phyloP scores from a whole-genome alignment of 2,113 vertebrate genomes.

The Mola mola region DNA sequence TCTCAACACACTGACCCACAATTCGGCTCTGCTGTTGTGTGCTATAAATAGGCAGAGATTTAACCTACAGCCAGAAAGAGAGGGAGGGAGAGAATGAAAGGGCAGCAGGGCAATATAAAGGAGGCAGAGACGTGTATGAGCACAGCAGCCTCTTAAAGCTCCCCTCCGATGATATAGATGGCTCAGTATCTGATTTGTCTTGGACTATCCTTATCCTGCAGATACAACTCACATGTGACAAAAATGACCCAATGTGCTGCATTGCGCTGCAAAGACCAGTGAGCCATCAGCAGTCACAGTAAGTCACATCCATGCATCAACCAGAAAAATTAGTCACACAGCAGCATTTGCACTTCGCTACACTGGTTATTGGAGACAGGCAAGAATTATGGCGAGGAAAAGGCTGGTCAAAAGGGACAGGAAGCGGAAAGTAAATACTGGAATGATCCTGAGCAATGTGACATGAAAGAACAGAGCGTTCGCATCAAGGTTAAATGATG shows the following conservation, averaged over 20 bases:
- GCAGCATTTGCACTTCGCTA: slow-evolving; percentile 11
- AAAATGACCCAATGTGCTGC: background rate
- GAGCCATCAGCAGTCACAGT: slow-evolving; percentile 19
- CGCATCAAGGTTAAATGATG: slow-evolving; percentile 27
- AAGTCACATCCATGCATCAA: slow-evolving; percentile 38
- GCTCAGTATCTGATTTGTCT: background rate
- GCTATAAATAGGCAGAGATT: slow-evolving; percentile 69
- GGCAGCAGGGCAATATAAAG: slow-evolving; percentile 11
- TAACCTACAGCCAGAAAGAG: slow-evolving; percentile 60
- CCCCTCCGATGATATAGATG: background rate
- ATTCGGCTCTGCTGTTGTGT: slow-evolving; percentile 51
- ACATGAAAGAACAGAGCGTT: background rate
- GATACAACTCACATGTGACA: background rate
- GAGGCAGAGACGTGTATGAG: slow-evolving; percentile 30
- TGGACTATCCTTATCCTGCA: background rate
- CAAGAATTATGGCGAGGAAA: background rate
- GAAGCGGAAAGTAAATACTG: background rate
- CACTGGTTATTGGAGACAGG: slow-evolving; percentile 12
- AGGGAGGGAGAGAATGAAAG: slow-evolving; percentile 19
- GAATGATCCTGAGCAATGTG: background rate
- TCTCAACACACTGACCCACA: slow-evolving; percentile 75
- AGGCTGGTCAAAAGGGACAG: background rate
- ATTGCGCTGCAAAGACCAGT: background rate
- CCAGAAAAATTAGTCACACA: slow-evolving; percentile 15
- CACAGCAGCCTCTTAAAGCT: slow-evolving; percentile 10